phyloP scores from a whole-genome alignment of 2,888 invertebrate genomes.

The Trypoxylon attenuatum region DNA sequence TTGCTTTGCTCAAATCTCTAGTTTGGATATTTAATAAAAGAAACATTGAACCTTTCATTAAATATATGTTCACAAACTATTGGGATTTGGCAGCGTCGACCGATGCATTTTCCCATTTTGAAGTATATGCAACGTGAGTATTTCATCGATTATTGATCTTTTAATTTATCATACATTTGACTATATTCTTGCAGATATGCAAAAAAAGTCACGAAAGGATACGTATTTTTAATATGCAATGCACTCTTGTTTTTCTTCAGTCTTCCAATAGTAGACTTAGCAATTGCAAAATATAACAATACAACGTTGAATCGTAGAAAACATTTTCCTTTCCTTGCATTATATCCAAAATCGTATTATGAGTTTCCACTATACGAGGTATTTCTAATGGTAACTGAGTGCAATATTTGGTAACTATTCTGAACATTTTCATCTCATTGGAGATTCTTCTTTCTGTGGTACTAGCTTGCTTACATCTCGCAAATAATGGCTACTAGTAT shows the following conservation, averaged over 20 bases:
- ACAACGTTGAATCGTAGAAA: conserved; percentile 29
- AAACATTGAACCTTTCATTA: conserved; percentile 43
- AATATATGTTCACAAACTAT: conserved; percentile 58
- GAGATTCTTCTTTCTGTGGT: conserved; percentile 2
- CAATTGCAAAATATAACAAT: conserved; percentile 14
- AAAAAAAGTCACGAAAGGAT: conserved; percentile 54
- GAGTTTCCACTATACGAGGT: conserved; percentile 60
- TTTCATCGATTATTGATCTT: background rate
- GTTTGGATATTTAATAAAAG: conserved; percentile 54
- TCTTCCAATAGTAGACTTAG: conserved; percentile 47
- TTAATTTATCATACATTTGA: background rate
- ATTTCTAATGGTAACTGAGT: too few species aligned
- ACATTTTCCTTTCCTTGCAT: conserved; percentile 57
- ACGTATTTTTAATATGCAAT: conserved; percentile 56
- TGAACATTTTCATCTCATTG: background rate
- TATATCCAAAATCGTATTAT: conserved; percentile 56
- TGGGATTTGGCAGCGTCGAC: conserved; percentile 46
- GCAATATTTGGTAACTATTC: background rate
- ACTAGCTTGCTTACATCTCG: conserved; percentile 53
- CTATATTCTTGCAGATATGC: conserved; percentile 50
- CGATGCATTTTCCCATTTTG: conserved; percentile 13
- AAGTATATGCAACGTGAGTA: conserved; percentile 45
- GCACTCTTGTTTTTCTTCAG: conserved; percentile 58
- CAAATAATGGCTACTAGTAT: conserved; percentile 58
- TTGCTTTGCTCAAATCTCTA: conserved; percentile 56